Base-by-base conservation (phyloP, 2,797 vertebrate genomes). In the Sebastes melanostomus region DNA sequence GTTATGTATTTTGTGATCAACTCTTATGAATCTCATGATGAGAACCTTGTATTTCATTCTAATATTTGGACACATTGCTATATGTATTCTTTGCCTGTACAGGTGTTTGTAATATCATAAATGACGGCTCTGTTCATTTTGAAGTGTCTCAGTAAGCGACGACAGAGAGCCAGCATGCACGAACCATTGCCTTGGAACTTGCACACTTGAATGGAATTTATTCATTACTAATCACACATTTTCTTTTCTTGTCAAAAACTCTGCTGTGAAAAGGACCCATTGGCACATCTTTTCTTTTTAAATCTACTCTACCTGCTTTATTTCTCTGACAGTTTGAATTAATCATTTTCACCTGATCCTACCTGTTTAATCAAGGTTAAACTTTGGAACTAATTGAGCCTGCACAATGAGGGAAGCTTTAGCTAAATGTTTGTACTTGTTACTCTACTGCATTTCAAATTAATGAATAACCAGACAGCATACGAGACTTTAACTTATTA, bases 51-150 rank as follows among this genome's bases (percentile, higher is more conserved):
- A 61, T 50, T 61, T 29, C 34, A 8, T 50, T 42, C 8, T 59
- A 20, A 58, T 13, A 58, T 18, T 32, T 56, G 8, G 18, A 8
- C 36, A 30, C 32, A 55, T 16, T 77, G 2, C 66, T 72, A 18
- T 55, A 4, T 38, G 54, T 6, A 50, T 14, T 56, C 4, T 78
- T 29, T 63, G 7, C 9, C 63, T 32, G 29, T 12, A 29, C 42
- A 78, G 22, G 24, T 78, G 55, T 71, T 76, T 56, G 20, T 42
- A 54, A 32, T 67, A 27, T 54, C 34, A 75, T 83, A 75, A 61
- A 69, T 75, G 30, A 81, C 61, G 27, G 46, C 52, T n/a, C 36
- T 71, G 38, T 71, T 81, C 25, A 68, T 65, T 54, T 60, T 77
- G 38, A 86, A 80, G 29, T 29, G n/a, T 80, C 56, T 58, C 60